A percentile compares a stretch with the other conserved stretches of the same genome.
Conservation (phyloP, 2,888 invertebrate genomes). For the Eupeodes latifasciatus region DNA sequence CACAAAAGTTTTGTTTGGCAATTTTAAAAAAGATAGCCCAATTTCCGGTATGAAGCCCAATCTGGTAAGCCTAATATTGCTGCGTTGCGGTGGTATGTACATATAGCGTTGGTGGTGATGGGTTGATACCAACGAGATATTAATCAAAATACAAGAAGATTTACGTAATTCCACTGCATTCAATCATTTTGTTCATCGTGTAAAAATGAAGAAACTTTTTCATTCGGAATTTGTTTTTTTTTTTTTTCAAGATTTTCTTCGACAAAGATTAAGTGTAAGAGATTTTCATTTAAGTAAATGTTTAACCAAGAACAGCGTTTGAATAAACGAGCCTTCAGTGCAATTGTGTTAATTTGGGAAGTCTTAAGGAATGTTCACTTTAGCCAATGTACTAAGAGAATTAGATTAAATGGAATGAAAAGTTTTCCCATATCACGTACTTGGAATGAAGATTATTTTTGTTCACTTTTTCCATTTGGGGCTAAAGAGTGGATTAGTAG, state of each 20-base stretch:
- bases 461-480: no score
- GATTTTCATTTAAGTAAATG: slow-evolving; percentile 35
- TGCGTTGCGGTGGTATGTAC: background rate
- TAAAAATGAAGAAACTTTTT: slow-evolving; percentile 50
- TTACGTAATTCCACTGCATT: slow-evolving; percentile 62
- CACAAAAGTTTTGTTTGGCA: no score
- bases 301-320: background rate
- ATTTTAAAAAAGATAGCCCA: no score
- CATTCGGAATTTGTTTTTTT: slow-evolving; percentile 6
- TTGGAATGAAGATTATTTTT: no score
- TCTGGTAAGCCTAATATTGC: no score
- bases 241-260: slow-evolving; percentile 14
- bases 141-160: slow-evolving; percentile 67
- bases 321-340: background rate
- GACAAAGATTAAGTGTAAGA: slow-evolving; percentile 33
- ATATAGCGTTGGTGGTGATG: background rate
- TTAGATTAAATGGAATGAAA: no score
- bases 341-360: slow-evolving; percentile 5
- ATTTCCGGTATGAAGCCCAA: no score
- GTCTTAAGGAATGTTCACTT: background rate
- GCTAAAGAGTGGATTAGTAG: no score
- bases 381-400: no score
- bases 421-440: no score
- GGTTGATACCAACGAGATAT: slow-evolving; percentile 24
- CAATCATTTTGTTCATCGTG: slow-evolving; percentile 65